Base-by-base conservation (phyloP, 2,797 vertebrate genomes). In the Hoplostethus atlanticus region DNA sequence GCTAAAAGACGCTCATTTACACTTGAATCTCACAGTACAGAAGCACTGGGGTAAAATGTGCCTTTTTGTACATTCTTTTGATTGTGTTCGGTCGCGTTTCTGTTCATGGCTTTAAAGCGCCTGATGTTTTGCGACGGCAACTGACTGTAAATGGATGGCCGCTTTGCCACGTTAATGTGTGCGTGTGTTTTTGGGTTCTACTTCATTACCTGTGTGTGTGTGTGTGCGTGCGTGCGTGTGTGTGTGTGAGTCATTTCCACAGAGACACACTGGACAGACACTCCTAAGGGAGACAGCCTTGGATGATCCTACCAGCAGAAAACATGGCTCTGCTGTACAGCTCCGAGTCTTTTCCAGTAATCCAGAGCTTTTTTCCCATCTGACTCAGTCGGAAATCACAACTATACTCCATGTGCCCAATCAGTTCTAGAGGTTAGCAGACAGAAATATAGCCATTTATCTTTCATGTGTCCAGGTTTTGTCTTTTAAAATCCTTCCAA, bases 21-120 rank as follows among this genome's bases (percentile, higher is more conserved):
- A 98, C 97, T 98, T 99, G 97, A 98, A 98, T 97, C 96, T 98
- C 96, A 97, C 97, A 97, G 97, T 97, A 96, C 96, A 98, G 96
- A 96, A 98, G 97, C 98, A 97, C 97, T 97, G 97, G 96, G 96
- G 97, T 98, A 96, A 97, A 98, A 98, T 93, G 98, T 99, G 98
- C 98, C 98, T 99, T 99, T 98, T 97, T 99, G 97, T 99, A 98
- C 96, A 97, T 98, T 97, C 94, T 88, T 91, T 90, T 80, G 77
- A 85, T 90, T 90, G 89, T 91, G 69, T 88, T 88, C 42, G 72
- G 81, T 90, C 68, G 68, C 31, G 64, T 96, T 96, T 96, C 94
- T 95, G 92, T 97, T 94, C 91, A 94, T 96, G 95, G 96, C 96
- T 97, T 97, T 97, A 94, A 96, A 94, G 95, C 95, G 96, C 96